A percentile compares a stretch with the other conserved stretches of the same genome.
Conservation (phyloP, 2,888 invertebrate species). For the Chromoteleia sp. region DNA sequence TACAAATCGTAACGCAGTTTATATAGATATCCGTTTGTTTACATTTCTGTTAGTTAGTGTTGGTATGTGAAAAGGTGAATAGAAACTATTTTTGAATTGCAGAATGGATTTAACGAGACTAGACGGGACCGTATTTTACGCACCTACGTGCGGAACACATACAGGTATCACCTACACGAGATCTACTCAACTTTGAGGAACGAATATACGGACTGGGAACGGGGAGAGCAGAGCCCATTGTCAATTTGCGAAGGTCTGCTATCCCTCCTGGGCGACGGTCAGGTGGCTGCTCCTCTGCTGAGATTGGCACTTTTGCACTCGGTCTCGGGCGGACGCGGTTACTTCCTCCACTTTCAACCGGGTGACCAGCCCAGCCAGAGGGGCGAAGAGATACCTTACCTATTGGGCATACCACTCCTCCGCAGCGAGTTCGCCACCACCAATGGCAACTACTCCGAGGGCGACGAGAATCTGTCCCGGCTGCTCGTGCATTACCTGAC, state of each 20-base stretch:
- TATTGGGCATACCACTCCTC: constrained; percentile 92
- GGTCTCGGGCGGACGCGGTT: constrained; percentile 91
- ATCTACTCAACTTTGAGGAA: constrained; percentile 96
- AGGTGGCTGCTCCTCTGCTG: constrained; percentile 94
- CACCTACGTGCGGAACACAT: constrained; percentile 97
- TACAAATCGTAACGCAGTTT: background rate
- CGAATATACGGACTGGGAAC: constrained; percentile 98
- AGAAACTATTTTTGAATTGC: constrained; percentile 84
- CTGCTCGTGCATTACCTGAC: constrained; percentile 93
- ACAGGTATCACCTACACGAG: constrained; percentile 97
- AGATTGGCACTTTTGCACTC: constrained; percentile 93
- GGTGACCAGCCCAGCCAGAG: constrained; percentile 93
- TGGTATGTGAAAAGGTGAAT: no score
- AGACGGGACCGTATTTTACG: constrained; percentile 93
- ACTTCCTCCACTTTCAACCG: constrained; percentile 95
- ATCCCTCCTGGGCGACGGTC: constrained; percentile 94
- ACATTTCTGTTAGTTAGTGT: background rate
- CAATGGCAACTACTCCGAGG: constrained; percentile 91
- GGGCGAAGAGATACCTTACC: constrained; percentile 94
- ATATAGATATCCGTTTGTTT: background rate
- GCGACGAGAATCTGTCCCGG: constrained; percentile 91
- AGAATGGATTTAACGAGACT: constrained; percentile 96
- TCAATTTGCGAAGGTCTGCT: constrained; percentile 92
- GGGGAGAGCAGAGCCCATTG: constrained; percentile 92
- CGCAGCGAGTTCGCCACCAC: constrained; percentile 87